A percentile compares a stretch with the other conserved stretches of the same genome.
Evolutionary conservation across 2,888 invertebrate genomes (phyloP).

Genomic region (Mesochorus sp.): DNA sequence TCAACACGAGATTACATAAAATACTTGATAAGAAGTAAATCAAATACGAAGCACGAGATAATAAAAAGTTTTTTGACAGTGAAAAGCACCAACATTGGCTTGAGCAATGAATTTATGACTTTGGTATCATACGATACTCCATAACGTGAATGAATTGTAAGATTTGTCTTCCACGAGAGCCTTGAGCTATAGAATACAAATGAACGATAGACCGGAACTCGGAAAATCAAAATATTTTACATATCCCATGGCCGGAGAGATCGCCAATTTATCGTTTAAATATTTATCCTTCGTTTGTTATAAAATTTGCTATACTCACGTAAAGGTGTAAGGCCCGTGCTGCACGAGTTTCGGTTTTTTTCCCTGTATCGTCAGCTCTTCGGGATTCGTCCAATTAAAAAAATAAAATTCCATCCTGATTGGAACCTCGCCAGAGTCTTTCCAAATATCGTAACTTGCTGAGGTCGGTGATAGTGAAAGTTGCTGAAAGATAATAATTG

Average conservation of each 20-base stretch:
- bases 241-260: no score
- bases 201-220: constrained; percentile 10
- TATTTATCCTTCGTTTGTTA: background rate
- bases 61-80: background rate
- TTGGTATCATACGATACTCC: background rate
- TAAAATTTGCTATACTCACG: constrained; percentile 71
- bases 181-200: constrained; percentile 28
- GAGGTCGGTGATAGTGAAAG: constrained; percentile 85
- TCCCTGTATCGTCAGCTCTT: constrained; percentile 83
- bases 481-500: constrained; percentile 84
- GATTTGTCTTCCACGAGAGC: background rate
- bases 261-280: no score
- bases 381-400: constrained; percentile 92
- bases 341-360: constrained; percentile 84
- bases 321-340: constrained; percentile 81
- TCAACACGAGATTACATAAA: constrained; percentile 14
- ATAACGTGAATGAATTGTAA: constrained; percentile 12
- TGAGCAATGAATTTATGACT: background rate
- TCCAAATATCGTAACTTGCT: constrained; percentile 87
- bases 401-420: constrained; percentile 87
- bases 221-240: background rate
- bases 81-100: background rate
- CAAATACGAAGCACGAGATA: background rate
- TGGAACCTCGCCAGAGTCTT: constrained; percentile 85
- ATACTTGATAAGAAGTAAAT: background rate